A percentile compares a stretch with the other conserved stretches of the same genome.
phyloP scores from a whole-genome alignment of 1,140 invertebrate genomes.

The Campoletis sonorensis region DNA sequence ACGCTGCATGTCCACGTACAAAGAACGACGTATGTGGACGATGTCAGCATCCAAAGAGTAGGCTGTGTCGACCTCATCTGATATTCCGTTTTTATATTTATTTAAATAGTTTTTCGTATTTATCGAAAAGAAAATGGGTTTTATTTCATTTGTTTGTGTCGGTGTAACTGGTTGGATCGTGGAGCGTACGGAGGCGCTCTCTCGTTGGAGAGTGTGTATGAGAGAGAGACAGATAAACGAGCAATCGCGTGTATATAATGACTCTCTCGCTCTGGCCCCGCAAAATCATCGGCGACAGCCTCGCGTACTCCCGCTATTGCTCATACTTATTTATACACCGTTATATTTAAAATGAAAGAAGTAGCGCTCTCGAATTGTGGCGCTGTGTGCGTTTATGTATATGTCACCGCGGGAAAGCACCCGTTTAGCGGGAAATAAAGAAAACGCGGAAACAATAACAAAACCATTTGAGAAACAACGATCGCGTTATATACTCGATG shows the following conservation, averaged over 20 bases:
- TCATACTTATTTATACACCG: conserved; percentile 78
- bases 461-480: neutral
- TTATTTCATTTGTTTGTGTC: neutral
- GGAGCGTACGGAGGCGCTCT: neutral
- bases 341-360: conserved; percentile 77
- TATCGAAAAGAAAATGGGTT: neutral
- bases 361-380: conserved; percentile 56
- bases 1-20: conserved; percentile 39
- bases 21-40: conserved; percentile 37
- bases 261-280: conserved; percentile 55
- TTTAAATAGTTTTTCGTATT: conserved; percentile 2
- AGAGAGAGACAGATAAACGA: conserved; percentile 20
- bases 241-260: conserved; percentile 47
- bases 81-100: conserved; percentile 2
- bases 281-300: conserved; percentile 65
- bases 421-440: conserved; percentile 7
- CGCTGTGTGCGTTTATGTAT: conserved; percentile 12
- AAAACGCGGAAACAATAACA: neutral
- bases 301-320: conserved; percentile 76
- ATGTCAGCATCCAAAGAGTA: conserved; percentile 37
- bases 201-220: neutral
- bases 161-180: neutral
- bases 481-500: neutral
- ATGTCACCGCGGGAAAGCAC: conserved; percentile 33
- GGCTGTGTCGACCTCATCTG: conserved; percentile 35